These are phyloP conservation scores for Catotricha subobsoleta DNA, from an alignment of 2,888 invertebrate species.

Conservation along the genomic window DNA sequence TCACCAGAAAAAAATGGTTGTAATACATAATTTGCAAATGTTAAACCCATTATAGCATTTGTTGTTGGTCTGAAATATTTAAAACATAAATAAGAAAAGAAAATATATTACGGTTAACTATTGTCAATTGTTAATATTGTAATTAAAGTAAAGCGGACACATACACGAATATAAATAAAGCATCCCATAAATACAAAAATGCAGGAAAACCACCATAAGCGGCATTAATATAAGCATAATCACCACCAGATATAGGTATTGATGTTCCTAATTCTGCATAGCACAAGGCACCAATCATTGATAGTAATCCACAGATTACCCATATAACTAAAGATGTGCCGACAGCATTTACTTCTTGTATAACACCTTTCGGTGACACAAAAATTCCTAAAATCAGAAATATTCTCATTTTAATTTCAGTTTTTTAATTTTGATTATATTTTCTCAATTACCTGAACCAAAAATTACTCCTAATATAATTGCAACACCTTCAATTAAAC, in stretches of 20 bases:
- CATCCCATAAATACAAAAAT: slow-evolving; percentile 92
- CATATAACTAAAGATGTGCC: slow-evolving; percentile 77
- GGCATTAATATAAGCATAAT: slow-evolving; percentile 90
- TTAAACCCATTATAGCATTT: slow-evolving; percentile 90
- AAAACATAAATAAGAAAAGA: slow-evolving; percentile 1
- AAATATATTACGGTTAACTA: background rate
- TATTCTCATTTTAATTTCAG: background rate
- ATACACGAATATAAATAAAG: slow-evolving; percentile 91
- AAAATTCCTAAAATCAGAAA: slow-evolving; percentile 57
- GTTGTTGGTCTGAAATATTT: slow-evolving; percentile 74
- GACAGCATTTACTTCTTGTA: slow-evolving; percentile 75
- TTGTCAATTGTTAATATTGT: background rate
- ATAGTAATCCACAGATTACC: slow-evolving; percentile 72
- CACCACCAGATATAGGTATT: slow-evolving; percentile 87
- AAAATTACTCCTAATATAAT: slow-evolving; percentile 89
- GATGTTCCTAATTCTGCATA: slow-evolving; percentile 79
- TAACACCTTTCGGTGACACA: slow-evolving; percentile 86
- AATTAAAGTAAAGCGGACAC: slow-evolving; percentile 20
- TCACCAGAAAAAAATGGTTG: slow-evolving; percentile 64
- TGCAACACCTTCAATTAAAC: slow-evolving; percentile 78
- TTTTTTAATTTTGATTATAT: background rate
- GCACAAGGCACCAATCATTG: slow-evolving; percentile 86
- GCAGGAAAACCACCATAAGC: slow-evolving; percentile 83
- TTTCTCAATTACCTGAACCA: slow-evolving; percentile 49
- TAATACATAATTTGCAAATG: slow-evolving; percentile 82